A percentile compares a stretch with the other conserved stretches of the same genome.
Conservation (phyloP, 2,797 vertebrate species). For the Chromis chromis region DNA sequence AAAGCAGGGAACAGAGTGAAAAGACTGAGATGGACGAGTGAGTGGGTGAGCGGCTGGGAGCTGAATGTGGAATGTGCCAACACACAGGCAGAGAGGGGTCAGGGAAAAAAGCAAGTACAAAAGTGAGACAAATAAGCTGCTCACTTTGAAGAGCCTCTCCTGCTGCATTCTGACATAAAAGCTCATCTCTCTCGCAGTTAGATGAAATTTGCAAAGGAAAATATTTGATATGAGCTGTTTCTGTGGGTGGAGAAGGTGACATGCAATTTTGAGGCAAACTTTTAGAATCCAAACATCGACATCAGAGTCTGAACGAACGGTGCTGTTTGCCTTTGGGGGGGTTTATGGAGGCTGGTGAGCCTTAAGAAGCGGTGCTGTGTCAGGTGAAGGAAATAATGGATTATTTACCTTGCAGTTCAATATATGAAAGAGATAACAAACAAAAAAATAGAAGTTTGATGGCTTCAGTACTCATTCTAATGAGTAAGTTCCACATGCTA, state of each 20-base stretch:
- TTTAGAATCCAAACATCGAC: constrained; percentile 5
- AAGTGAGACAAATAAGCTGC: constrained; percentile 48
- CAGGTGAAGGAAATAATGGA: not conserved
- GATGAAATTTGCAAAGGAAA: constrained; percentile 18
- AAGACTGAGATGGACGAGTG: constrained; percentile 55
- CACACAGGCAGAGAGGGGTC: constrained; percentile 55
- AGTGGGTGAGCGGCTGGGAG: constrained; percentile 72
- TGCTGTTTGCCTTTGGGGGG: constrained; percentile 19
- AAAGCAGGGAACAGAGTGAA: constrained; percentile 47
- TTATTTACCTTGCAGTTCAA: constrained; percentile 2
- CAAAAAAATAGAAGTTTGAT: not conserved
- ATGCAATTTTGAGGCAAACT: not conserved
- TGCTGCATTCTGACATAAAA: constrained; percentile 36
- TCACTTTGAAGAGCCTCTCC: constrained; percentile 46
- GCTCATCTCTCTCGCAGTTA: constrained; percentile 2
- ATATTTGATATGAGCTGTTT: constrained; percentile 18
- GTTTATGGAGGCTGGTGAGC: constrained; percentile 17
- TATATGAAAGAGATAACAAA: not conserved
- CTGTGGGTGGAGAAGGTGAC: constrained; percentile 1
- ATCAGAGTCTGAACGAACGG: constrained; percentile 1
- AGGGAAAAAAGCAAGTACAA: constrained; percentile 42
- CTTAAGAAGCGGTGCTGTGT: constrained; percentile 6
- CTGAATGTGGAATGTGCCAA: constrained; percentile 78
- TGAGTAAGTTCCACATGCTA: not conserved
- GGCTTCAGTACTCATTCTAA: not conserved